Percentiles rank a stretch among this genome's conserved stretches.
phyloP scores from a whole-genome alignment of 2,113 vertebrate species.

The Melierax canorus region DNA sequence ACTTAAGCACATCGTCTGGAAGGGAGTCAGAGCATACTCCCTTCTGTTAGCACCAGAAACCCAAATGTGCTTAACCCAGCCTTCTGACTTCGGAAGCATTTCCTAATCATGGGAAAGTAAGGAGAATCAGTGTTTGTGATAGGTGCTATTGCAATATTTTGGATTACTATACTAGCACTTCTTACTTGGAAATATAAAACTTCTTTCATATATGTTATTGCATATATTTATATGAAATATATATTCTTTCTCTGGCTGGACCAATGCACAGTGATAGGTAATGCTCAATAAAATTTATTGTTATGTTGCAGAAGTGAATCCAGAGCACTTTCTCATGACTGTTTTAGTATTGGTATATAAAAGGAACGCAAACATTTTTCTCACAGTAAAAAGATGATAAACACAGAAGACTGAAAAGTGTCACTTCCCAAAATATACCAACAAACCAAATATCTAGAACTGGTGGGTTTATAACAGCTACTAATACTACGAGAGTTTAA shows the following conservation, averaged over 20 bases:
- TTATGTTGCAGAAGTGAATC: neutral
- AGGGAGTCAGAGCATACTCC: neutral
- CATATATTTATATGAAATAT: neutral
- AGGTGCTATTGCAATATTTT: neutral
- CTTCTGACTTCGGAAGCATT: neutral
- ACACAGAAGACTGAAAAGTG: neutral
- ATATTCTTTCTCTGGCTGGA: neutral
- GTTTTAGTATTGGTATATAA: neutral
- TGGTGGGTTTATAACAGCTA: neutral
- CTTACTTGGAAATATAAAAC: neutral
- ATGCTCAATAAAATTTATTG: neutral
- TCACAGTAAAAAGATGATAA: neutral
- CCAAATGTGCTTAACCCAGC: neutral
- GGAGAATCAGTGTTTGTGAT: neutral
- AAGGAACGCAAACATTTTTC: neutral
- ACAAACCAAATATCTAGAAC: neutral
- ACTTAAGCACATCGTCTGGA: neutral
- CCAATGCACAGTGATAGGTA: neutral
- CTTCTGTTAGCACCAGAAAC: neutral
- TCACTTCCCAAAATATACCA: neutral
- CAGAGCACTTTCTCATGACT: neutral
- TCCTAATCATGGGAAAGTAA: neutral
- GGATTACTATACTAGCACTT: neutral
- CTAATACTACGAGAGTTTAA: neutral
- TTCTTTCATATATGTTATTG: neutral